Conservation (phyloP, 2,113 vertebrate species). For the Cochlearius cochlearius region DNA sequence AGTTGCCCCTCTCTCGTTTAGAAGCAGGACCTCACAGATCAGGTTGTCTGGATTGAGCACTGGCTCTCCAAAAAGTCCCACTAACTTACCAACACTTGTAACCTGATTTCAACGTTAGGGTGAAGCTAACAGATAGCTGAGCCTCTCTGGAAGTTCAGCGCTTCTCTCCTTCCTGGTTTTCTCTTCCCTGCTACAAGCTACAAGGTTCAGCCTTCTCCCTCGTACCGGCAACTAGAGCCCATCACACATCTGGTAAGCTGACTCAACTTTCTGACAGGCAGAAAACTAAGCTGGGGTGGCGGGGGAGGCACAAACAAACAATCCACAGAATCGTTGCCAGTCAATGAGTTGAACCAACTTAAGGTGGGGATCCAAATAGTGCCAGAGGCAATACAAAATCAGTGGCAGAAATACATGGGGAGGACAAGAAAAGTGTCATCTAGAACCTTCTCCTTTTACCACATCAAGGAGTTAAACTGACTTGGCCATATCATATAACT, state of each 20-base stretch:
- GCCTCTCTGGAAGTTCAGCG: not conserved
- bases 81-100: not conserved
- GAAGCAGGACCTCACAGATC: not conserved
- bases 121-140: not conserved
- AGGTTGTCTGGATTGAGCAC: accelerated
- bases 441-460: not conserved
- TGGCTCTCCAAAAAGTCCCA: not conserved
- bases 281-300: not conserved
- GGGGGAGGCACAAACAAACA: not conserved
- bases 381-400: not conserved
- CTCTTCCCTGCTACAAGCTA: not conserved
- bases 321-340: not conserved
- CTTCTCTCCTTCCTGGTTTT: not conserved
- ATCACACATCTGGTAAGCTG: not conserved
- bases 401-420: not conserved
- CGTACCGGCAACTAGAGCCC: not conserved
- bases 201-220: not conserved
- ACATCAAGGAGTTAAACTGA: not conserved
- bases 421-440: not conserved
- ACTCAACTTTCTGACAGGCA: not conserved
- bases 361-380: not conserved
- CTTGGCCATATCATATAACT: not conserved
- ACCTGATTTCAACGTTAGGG: not conserved
- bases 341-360: not conserved
- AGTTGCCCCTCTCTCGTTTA: not conserved